A percentile compares a stretch with the other conserved stretches of the same genome.
Conservation (phyloP, 2,888 invertebrate genomes). For the Onthophagus sagittarius region DNA sequence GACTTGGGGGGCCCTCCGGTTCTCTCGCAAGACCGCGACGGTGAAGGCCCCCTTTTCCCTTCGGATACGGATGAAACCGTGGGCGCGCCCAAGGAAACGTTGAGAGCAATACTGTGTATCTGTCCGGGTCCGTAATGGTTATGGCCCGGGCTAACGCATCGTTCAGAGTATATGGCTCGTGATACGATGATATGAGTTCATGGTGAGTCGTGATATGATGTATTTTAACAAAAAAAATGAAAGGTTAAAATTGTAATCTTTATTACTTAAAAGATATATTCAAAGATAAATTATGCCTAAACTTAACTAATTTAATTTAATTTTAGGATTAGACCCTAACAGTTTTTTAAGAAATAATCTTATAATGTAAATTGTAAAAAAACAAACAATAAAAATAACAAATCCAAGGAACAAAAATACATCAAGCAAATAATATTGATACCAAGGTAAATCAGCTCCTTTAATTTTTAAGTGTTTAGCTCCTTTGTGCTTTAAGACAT, state of each 20-base stretch:
- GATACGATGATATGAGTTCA: conserved; percentile 35
- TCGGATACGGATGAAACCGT: not conserved
- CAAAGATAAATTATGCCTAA: no score
- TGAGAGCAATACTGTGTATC: conserved; percentile 41
- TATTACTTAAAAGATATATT: no score
- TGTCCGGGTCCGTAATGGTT: conserved; percentile 36
- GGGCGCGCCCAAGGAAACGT: conserved; percentile 8
- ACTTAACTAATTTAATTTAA: not conserved
- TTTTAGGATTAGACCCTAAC: not conserved
- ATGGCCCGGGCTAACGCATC: conserved; percentile 37
- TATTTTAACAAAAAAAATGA: conserved; percentile 26
- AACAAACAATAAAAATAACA: not conserved
- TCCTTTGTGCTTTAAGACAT: conserved; percentile 32
- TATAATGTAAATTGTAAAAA: not conserved
- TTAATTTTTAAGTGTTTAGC: conserved; percentile 29
- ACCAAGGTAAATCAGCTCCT: conserved; percentile 31
- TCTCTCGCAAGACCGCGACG: not conserved
- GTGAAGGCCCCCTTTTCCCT: conserved; percentile 1
- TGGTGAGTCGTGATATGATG: conserved; percentile 32
- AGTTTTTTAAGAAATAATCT: not conserved
- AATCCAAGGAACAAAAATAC: conserved; percentile 22
- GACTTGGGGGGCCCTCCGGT: not conserved
- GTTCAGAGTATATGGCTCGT: conserved; percentile 39
- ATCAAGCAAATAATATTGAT: conserved; percentile 29
- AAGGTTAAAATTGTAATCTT: no score